Evolutionary conservation across 2,113 vertebrate genomes (phyloP).

Genomic region (Gallinago paraguaiae): DNA sequence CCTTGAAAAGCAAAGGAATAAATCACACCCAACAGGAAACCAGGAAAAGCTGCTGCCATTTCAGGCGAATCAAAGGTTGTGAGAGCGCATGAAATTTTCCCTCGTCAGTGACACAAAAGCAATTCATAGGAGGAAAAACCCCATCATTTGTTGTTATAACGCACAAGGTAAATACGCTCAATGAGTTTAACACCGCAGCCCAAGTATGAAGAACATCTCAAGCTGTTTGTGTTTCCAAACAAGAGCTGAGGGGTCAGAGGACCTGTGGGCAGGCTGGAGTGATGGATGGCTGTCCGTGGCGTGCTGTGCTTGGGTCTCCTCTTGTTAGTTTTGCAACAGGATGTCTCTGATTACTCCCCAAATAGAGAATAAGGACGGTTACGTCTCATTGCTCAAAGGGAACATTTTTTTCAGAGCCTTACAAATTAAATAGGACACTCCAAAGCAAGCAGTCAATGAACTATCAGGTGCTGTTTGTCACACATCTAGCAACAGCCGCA

Average conservation of each 20-base stretch:
- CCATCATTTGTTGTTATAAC: background rate
- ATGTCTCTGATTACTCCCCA: constrained; percentile 50
- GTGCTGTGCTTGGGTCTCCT: constrained; percentile 32
- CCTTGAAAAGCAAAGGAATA: constrained; percentile 24
- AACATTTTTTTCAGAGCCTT: background rate
- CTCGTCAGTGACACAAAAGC: background rate
- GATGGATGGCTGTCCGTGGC: constrained; percentile 13
- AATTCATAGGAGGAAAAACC: background rate
- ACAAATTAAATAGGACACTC: background rate
- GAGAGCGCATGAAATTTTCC: background rate
- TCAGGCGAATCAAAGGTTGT: background rate
- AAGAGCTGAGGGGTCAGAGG: constrained; percentile 11
- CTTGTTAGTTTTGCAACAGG: constrained; percentile 47
- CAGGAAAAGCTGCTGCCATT: background rate
- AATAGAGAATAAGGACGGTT: constrained; percentile 11
- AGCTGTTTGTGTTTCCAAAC: constrained; percentile 44
- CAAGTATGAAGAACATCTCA: constrained; percentile 15
- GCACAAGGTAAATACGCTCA: background rate
- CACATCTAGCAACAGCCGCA: background rate
- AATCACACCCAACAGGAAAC: constrained; percentile 16
- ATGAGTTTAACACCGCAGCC: background rate
- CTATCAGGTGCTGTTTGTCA: background rate
- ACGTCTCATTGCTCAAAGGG: constrained; percentile 25
- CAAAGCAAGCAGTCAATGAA: background rate
- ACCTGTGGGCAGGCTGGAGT: background rate